Conservation (phyloP, 2,797 vertebrate species). For the Sebastiscus albofasciatus region DNA sequence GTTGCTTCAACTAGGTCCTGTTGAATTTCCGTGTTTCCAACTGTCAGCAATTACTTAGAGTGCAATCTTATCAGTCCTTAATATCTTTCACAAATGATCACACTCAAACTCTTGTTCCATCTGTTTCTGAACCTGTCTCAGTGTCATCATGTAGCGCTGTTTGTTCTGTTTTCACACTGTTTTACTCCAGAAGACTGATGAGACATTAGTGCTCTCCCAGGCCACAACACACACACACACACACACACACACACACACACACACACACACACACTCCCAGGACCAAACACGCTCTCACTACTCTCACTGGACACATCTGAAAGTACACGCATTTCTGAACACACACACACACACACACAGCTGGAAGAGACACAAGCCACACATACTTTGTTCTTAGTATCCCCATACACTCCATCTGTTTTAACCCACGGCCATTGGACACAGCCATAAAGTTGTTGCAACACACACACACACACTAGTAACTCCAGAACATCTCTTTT, state of each 20-base stretch:
- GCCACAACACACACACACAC: neutral
- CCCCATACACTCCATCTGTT: neutral
- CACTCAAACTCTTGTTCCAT: neutral
- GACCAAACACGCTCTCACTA: neutral
- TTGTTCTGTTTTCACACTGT: neutral
- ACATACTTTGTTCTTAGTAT: neutral
- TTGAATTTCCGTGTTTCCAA: neutral
- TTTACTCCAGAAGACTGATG: constrained; percentile 14
- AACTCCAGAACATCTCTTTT: constrained; percentile 24
- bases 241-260: neutral
- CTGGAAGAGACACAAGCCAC: neutral
- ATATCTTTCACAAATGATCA: neutral
- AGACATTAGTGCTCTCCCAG: neutral
- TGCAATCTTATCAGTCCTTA: neutral
- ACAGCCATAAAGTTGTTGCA: neutral
- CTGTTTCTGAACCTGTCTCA: neutral
- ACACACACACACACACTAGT: neutral
- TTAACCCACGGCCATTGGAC: neutral
- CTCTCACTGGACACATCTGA: constrained; percentile 1
- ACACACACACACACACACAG: neutral
- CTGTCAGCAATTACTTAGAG: neutral
- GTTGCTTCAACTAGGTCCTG: neutral
- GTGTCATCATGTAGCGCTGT: neutral
- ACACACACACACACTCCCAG: neutral
- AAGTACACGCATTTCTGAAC: neutral